Conservation (phyloP, 2,888 invertebrate species). For the Petrolisthes manimaculis region DNA sequence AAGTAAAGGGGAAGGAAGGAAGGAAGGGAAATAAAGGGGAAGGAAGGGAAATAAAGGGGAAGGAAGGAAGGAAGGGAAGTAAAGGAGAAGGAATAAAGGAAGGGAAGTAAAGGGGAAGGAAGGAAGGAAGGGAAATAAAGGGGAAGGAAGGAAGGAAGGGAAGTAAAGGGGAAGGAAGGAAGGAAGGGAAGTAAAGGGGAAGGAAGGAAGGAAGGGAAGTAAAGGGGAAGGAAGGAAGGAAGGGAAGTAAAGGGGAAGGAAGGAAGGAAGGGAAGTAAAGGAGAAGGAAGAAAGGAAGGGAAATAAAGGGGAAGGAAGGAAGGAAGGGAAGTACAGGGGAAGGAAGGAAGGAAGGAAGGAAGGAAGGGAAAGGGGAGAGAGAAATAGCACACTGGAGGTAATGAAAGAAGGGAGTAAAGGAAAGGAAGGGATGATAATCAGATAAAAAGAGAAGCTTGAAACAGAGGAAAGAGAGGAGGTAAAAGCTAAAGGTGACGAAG, state of each 20-base stretch:
- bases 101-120: too few species aligned
- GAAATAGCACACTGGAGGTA: too few species aligned
- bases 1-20: too few species aligned
- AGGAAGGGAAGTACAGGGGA: slow-evolving; percentile 8
- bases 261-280: too few species aligned
- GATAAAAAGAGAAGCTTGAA: too few species aligned
- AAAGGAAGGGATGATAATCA: too few species aligned
- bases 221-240: background rate
- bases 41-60: background rate
- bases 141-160: too few species aligned
- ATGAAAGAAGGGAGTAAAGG: too few species aligned
- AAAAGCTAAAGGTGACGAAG: background rate
- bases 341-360: too few species aligned
- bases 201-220: slow-evolving; percentile 8
- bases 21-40: background rate
- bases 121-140: too few species aligned
- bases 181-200: slow-evolving; percentile 9
- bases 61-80: slow-evolving; percentile 8
- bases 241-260: background rate
- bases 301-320: background rate
- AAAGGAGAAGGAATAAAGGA: background rate
- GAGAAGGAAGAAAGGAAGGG: background rate
- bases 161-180: background rate
- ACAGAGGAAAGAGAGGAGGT: background rate
- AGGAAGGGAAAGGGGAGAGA: too few species aligned